Percentiles rank a stretch among this genome's conserved stretches.
Conservation (phyloP, 2,113 vertebrate genomes). For the Sphyrna mokarran region DNA sequence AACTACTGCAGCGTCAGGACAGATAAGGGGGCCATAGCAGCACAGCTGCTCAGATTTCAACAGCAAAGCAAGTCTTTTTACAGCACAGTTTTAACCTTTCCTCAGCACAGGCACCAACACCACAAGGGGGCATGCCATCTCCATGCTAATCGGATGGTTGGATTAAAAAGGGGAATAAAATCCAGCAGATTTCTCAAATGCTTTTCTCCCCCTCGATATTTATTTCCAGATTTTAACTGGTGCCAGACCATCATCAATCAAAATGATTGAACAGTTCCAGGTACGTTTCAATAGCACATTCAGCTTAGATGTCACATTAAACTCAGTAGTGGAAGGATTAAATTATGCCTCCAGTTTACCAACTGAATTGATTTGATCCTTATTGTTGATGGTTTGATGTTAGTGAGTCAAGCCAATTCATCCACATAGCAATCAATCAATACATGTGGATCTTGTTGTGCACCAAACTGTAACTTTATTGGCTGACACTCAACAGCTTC, state of each 20-base stretch:
- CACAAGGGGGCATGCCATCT: background rate
- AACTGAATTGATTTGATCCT: background rate
- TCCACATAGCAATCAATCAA: background rate
- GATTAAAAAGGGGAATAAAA: background rate
- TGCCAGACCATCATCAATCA: background rate
- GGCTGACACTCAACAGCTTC: background rate
- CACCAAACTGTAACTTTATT: background rate
- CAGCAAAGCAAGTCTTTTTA: background rate
- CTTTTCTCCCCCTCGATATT: background rate
- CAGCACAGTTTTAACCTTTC: background rate
- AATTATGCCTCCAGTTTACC: background rate
- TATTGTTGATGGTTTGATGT: background rate
- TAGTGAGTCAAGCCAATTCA: background rate
- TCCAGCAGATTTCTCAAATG: background rate
- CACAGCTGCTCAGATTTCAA: background rate
- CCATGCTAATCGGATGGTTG: background rate
- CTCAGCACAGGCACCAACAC: background rate
- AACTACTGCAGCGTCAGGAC: background rate
- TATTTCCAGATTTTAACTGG: background rate
- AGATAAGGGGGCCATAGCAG: background rate
- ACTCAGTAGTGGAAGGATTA: background rate
- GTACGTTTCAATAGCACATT: background rate
- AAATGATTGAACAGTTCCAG: background rate
- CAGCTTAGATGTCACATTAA: background rate
- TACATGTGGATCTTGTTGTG: background rate